Conservation (phyloP, 2,888 invertebrate species). For the Eupithecia subfuscata region DNA sequence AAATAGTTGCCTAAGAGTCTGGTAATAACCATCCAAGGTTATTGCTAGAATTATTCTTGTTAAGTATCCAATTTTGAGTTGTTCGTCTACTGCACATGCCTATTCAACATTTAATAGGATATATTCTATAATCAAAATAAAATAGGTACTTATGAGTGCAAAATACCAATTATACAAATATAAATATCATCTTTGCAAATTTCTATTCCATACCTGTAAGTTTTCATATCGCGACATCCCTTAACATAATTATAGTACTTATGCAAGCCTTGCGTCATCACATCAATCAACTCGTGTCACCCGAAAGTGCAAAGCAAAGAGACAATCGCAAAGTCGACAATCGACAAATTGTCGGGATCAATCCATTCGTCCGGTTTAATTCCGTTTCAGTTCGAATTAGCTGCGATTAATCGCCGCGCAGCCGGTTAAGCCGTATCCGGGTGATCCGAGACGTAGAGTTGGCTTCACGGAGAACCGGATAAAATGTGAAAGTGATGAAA, state of each 20-base stretch:
- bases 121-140: no score
- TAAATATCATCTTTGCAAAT: not conserved
- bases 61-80: not conserved
- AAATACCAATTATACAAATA: no score
- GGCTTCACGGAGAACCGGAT: slow-evolving; percentile 23
- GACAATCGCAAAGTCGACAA: slow-evolving; percentile 51
- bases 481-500: not conserved
- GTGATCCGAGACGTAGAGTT: slow-evolving; percentile 44
- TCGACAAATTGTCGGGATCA: slow-evolving; percentile 82
- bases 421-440: slow-evolving; percentile 74
- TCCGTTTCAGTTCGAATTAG: slow-evolving; percentile 82
- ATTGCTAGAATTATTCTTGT: not conserved
- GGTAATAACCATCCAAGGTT: not conserved
- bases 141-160: no score
- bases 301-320: slow-evolving; percentile 28
- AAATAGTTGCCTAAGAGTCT: not conserved
- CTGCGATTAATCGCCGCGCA: slow-evolving; percentile 79
- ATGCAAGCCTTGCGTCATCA: slow-evolving; percentile 17
- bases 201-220: not conserved
- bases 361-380: slow-evolving; percentile 82
- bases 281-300: slow-evolving; percentile 28
- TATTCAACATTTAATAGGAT: not conserved
- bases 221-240: not conserved
- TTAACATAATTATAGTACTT: not conserved
- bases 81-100: not conserved